Evolutionary conservation across 2,113 vertebrate genomes (phyloP).

Genomic region (Mesocricetus auratus): DNA sequence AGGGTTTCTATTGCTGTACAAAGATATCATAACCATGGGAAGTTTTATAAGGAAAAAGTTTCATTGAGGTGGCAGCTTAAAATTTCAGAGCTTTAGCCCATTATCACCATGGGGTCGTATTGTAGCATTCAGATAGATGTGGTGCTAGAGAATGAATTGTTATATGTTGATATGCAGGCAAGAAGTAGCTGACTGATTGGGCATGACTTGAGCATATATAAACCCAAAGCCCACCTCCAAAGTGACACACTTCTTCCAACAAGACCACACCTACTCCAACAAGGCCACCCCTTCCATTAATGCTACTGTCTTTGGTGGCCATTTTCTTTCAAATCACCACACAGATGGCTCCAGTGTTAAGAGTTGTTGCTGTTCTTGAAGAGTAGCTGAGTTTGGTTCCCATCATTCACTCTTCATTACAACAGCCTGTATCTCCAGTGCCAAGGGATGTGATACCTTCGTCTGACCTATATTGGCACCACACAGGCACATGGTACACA

Average conservation of each 20-base stretch:
- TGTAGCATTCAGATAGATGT: neutral
- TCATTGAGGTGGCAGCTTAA: neutral
- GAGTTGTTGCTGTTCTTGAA: neutral
- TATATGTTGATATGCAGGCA: neutral
- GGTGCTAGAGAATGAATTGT: neutral
- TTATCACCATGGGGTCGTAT: neutral
- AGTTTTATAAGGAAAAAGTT: neutral
- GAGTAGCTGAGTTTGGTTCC: neutral
- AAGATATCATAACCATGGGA: neutral
- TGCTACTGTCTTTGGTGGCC: accelerated
- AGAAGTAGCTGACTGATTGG: neutral
- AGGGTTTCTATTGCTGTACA: neutral
- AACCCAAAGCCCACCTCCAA: neutral
- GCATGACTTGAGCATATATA: neutral
- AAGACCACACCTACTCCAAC: neutral
- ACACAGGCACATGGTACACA: neutral
- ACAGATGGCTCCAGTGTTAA: neutral
- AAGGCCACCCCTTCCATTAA: neutral
- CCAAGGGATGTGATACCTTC: neutral
- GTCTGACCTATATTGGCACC: neutral
- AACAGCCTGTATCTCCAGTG: neutral
- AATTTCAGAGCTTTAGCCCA: neutral
- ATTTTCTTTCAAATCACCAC: neutral
- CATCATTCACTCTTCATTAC: too few relatives aligned
- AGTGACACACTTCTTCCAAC: neutral